These are phyloP conservation scores for Limnothrissa miodon DNA, from an alignment of 2,113 vertebrate genomes.

Conservation along the genomic window DNA sequence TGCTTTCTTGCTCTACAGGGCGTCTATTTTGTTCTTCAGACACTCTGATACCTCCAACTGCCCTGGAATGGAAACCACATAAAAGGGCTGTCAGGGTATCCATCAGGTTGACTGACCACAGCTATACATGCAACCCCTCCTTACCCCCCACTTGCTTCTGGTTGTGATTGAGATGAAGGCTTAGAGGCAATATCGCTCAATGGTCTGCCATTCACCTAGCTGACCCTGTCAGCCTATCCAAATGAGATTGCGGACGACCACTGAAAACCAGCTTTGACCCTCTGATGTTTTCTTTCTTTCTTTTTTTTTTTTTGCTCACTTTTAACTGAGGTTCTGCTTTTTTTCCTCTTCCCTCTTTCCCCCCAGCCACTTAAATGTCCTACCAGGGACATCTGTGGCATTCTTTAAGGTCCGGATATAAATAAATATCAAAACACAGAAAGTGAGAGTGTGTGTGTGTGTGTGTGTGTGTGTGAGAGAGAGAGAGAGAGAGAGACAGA, in stretches of 20 bases:
- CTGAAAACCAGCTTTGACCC: constrained; percentile 16
- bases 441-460: not conserved
- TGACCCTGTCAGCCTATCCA: constrained; percentile 30
- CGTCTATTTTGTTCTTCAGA: not conserved
- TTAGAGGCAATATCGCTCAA: constrained; percentile 1
- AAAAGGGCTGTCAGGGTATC: not conserved
- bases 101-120: constrained; percentile 1
- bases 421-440: not conserved
- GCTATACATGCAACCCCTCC: not conserved
- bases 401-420: not conserved
- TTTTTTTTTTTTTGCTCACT: constrained; percentile 4
- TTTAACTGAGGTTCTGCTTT: not conserved
- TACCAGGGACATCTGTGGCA: not conserved
- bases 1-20: not conserved
- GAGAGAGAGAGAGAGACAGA: constrained; percentile 17
- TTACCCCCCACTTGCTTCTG: not conserved
- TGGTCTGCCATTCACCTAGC: constrained; percentile 16
- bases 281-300: too few species aligned
- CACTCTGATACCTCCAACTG: not conserved
- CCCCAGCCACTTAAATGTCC: constrained; percentile 25
- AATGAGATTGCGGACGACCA: constrained; percentile 4
- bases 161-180: not conserved
- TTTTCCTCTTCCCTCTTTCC: not conserved
- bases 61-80: not conserved
- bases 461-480: not conserved